Conservation (phyloP, 2,888 invertebrate species). For the Cryptus viduatorius region DNA sequence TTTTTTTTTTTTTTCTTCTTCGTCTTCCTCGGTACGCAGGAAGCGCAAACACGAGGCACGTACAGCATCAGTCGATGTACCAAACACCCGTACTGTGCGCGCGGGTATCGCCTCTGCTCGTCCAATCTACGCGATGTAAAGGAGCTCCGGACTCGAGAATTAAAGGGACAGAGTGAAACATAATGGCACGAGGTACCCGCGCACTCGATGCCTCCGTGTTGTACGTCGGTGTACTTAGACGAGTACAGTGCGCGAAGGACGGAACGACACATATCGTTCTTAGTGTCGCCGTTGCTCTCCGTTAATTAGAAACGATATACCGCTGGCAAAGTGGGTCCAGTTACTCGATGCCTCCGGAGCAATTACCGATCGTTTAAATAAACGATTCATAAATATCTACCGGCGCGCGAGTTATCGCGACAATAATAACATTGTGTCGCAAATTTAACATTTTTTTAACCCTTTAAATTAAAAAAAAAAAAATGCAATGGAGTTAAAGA, state of each 20-base stretch:
- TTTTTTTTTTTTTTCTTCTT: conserved; percentile 32
- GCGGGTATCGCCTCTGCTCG: conserved; percentile 55
- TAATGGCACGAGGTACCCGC: conserved; percentile 61
- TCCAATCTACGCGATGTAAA: conserved; percentile 69
- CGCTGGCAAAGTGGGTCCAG: conserved; percentile 17
- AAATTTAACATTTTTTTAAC: background rate
- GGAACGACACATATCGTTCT: conserved; percentile 66
- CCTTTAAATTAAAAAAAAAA: background rate
- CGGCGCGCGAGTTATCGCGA: too few species aligned
- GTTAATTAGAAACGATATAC: conserved; percentile 79
- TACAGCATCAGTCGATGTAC: conserved; percentile 32
- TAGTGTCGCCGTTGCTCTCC: conserved; percentile 71
- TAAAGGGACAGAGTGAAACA: conserved; percentile 66
- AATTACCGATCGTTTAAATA: conserved; percentile 3
- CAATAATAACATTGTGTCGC: too few species aligned
- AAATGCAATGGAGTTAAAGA: background rate
- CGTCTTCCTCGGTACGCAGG: conserved; percentile 31
- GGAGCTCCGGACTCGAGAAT: conserved; percentile 61
- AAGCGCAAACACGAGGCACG: conserved; percentile 56
- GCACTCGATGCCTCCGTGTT: conserved; percentile 29
- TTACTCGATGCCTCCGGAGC: background rate
- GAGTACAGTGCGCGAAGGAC: conserved; percentile 26
- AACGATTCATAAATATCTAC: background rate
- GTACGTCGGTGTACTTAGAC: conserved; percentile 14
- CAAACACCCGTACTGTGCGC: conserved; percentile 39